These are phyloP conservation scores for Athene noctua DNA, from an alignment of 2,113 vertebrate species.

Conservation along the genomic window DNA sequence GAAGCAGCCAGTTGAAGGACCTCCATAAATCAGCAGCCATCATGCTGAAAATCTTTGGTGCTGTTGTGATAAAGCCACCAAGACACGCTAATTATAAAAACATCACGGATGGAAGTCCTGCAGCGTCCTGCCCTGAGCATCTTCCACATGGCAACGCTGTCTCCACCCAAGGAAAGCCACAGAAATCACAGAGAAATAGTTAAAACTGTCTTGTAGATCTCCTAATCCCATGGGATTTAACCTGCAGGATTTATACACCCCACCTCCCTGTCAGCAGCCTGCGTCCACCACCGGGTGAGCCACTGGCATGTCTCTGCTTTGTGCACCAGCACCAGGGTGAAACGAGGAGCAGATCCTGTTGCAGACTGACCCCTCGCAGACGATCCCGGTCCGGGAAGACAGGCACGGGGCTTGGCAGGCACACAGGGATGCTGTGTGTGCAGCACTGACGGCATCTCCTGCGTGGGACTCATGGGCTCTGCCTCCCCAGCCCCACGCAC, in stretches of 20 bases:
- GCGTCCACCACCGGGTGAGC: accelerated
- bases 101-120: background rate
- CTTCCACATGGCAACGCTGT: background rate
- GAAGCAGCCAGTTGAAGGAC: background rate
- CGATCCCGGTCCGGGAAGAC: background rate
- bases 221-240: background rate
- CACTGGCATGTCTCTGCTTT: background rate
- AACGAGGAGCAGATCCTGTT: accelerated
- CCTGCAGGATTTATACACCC: background rate
- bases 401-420: accelerated
- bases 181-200: background rate
- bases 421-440: background rate
- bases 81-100: background rate
- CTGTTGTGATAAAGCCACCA: background rate
- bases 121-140: background rate
- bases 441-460: background rate
- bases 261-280: background rate
- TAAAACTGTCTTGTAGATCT: background rate
- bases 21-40: background rate
- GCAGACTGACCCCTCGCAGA: background rate
- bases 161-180: background rate
- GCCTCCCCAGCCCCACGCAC: background rate
- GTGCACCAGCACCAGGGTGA: background rate
- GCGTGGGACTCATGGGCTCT: accelerated
- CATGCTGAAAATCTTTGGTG: background rate